Conservation (phyloP, 2,797 vertebrate species). For the Falco concolor region DNA sequence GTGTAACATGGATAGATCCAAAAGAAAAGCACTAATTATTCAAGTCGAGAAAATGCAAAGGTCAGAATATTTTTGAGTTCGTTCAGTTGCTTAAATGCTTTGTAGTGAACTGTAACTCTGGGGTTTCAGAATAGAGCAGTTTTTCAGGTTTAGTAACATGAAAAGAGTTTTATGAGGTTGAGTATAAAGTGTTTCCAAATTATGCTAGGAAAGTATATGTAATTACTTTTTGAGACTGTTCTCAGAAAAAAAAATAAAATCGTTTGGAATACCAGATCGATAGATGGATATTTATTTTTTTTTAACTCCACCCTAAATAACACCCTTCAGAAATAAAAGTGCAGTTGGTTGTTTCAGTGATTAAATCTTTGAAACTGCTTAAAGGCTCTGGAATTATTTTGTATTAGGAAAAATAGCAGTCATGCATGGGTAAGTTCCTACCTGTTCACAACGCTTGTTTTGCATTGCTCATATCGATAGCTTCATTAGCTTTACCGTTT, state of each 20-base stretch:
- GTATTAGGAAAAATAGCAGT: neutral
- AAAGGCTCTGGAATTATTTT: neutral
- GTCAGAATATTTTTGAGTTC: neutral
- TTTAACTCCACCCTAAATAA: neutral
- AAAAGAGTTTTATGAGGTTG: constrained; percentile 8
- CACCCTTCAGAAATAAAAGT: neutral
- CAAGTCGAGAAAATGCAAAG: neutral
- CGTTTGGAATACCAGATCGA: neutral
- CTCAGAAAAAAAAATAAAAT: neutral
- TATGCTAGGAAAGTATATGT: neutral
- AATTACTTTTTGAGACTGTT: neutral
- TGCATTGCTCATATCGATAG: neutral
- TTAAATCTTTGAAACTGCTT: neutral
- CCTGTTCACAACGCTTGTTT: neutral
- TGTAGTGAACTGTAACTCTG: neutral
- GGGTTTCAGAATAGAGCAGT: constrained; percentile 21
- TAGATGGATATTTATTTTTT: neutral
- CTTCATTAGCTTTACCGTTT: neutral
- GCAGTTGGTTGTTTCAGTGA: neutral
- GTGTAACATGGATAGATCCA: neutral
- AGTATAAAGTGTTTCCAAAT: constrained; percentile 11
- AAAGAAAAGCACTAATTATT: neutral
- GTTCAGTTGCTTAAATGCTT: neutral
- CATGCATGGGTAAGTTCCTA: neutral
- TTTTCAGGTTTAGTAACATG: constrained; percentile 1